Conservation (phyloP, 1,140 invertebrate species). For the Oncopodura yosiiana region DNA sequence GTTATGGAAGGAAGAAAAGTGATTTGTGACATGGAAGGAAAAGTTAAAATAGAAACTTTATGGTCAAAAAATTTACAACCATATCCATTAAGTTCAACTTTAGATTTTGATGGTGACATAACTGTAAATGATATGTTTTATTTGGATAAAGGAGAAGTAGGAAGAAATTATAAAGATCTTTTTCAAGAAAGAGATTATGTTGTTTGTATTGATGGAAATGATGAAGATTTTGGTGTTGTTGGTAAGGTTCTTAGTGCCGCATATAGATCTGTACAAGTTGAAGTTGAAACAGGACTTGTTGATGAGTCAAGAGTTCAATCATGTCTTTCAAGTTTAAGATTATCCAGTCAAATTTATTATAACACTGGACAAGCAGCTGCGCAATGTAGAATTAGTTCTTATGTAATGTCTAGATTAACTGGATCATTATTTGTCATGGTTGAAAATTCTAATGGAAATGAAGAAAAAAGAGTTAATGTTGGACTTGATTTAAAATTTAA, state of each 20-base stretch:
- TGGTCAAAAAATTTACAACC: too few relatives aligned
- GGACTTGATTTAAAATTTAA: slow-evolving; percentile 87
- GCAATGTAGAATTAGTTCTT: slow-evolving; percentile 52
- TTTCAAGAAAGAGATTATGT: slow-evolving; percentile 11
- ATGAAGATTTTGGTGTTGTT: slow-evolving; percentile 12
- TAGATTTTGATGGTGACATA: too few relatives aligned
- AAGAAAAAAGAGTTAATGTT: slow-evolving; percentile 60
- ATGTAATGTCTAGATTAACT: slow-evolving; percentile 70
- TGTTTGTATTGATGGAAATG: slow-evolving; percentile 13
- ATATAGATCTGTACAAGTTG: not conserved
- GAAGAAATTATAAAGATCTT: too few relatives aligned
- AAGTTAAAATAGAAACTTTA: slow-evolving; percentile 55
- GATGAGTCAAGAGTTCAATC: slow-evolving; percentile 4
- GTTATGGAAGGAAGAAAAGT: slow-evolving; percentile 58
- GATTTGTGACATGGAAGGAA: slow-evolving; percentile 45
- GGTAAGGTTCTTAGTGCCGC: not conserved
- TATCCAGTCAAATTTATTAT: slow-evolving; percentile 23
- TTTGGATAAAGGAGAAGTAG: not conserved
- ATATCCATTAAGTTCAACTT: too few relatives aligned
- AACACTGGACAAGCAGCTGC: slow-evolving; percentile 41
- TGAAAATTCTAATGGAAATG: slow-evolving; percentile 37
- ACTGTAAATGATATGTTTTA: slow-evolving; percentile 14
- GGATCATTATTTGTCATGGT: slow-evolving; percentile 56
- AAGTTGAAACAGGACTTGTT: too few relatives aligned
- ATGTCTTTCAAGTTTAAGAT: too few relatives aligned